Base-by-base conservation (phyloP, 2,113 vertebrate genomes). In the human (Homo sapiens) region DNA sequence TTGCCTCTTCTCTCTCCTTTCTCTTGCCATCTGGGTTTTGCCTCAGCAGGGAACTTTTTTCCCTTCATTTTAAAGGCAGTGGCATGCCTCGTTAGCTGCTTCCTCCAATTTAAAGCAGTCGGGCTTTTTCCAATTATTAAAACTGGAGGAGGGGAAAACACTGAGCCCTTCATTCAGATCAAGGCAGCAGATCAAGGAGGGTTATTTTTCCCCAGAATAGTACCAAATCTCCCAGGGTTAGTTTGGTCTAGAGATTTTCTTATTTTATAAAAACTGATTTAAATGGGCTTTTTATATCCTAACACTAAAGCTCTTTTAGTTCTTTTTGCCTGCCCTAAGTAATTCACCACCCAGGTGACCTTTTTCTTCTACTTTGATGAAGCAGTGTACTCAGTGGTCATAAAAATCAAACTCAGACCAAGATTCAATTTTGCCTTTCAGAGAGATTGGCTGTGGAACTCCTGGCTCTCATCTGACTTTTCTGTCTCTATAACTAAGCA, bases 71-170 rank as follows among this genome's bases (percentile, higher is more conserved):
- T 97, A 96, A 97, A 97, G 93, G 94, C 85, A 83, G 23, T 61
- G 79, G 97, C 96, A 95, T 94, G 95, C 91, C 97, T 97, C 95
- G 87, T 98, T 97, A 97, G 95, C 97, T 84, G 78, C 68, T 97
- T 97, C 97, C 96, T 98, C 94, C 90, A 57, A 93, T 97, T 93
- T 89, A 95, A 97, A 95, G 89, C 93, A 86, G 68, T 40, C 70
- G 2, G 94, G 61, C 78, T 89, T 96, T 97, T 96, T 96, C 95
- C 82, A 95, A 64, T 96, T 89, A 97, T 97, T 98, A 97, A 95
- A 98, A 97, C 82, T 16, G 59, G 80, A 96, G 96, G 90, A 55
- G 48, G 30, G 52, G 30, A 43, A 75, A 86, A 57, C 94, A 75
- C 64, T 27, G 81, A 91, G 90, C 94, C 97, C 78, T 97, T 96